Evolutionary conservation across 2,888 invertebrate genomes (phyloP).

Genomic region (Dryomyza anilis): DNA sequence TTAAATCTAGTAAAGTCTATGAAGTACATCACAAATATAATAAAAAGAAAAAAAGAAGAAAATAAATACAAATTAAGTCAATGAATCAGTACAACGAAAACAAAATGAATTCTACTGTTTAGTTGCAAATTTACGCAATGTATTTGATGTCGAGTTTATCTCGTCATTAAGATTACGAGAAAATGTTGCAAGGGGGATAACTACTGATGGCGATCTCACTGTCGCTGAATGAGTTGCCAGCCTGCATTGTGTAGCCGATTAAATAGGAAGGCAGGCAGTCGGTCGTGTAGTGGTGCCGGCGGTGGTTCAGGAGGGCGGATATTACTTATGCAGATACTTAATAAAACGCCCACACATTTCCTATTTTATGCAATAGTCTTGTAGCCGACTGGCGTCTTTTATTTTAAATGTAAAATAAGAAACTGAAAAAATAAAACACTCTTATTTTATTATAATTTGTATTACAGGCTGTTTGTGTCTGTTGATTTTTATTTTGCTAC

Average conservation of each 20-base stretch:
- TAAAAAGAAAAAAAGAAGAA: background rate
- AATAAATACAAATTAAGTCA: background rate
- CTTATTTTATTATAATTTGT: background rate
- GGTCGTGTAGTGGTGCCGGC: background rate
- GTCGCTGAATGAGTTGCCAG: background rate
- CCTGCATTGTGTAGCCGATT: too few species aligned
- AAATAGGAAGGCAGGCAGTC: background rate
- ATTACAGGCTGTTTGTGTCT: background rate
- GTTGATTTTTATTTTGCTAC: background rate
- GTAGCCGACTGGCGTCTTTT: background rate
- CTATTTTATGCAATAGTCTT: slow-evolving; percentile 1
- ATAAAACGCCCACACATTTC: slow-evolving; percentile 9
- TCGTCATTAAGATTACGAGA: slow-evolving; percentile 20
- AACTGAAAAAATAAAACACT: background rate
- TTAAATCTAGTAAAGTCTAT: too few species aligned
- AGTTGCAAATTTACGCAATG: slow-evolving; percentile 15
- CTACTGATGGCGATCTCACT: background rate
- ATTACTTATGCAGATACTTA: background rate
- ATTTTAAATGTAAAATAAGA: background rate
- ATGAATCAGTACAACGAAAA: slow-evolving; percentile 2
- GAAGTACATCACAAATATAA: background rate
- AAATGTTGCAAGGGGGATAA: background rate
- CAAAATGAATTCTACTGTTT: slow-evolving; percentile 15
- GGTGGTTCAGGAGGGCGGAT: background rate
- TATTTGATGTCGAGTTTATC: slow-evolving; percentile 20